Evolutionary conservation across 2,113 vertebrate genomes (phyloP).

Genomic region (Cololabis saira): DNA sequence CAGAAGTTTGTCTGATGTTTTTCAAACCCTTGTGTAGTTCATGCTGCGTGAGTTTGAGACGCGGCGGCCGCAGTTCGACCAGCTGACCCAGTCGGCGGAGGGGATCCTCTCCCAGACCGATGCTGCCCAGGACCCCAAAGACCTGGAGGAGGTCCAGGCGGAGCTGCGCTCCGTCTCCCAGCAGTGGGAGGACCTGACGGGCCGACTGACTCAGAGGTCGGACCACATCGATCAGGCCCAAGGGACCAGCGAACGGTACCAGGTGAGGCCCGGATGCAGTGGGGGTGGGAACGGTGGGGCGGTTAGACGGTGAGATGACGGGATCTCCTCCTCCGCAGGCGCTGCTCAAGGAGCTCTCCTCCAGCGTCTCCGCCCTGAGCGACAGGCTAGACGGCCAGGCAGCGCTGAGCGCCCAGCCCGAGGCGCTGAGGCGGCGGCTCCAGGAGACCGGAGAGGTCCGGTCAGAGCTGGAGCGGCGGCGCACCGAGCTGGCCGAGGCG

Average conservation of each 20-base stretch:
- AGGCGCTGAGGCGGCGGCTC: slow-evolving; percentile 90
- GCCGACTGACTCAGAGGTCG: slow-evolving; percentile 87
- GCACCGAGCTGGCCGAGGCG: slow-evolving; percentile 86
- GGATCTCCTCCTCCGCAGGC: slow-evolving; percentile 53
- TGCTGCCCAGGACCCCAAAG: slow-evolving; percentile 82
- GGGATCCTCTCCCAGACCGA: slow-evolving; percentile 87
- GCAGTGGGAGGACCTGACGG: slow-evolving; percentile 90
- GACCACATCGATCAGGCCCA: slow-evolving; percentile 91
- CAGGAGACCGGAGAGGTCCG: slow-evolving; percentile 96
- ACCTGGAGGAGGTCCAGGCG: slow-evolving; percentile 83
- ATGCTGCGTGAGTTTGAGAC: slow-evolving; percentile 99
- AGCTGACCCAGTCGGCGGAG: slow-evolving; percentile 91
- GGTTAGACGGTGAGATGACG: not conserved
- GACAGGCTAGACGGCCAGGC: slow-evolving; percentile 88
- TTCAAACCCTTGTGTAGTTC: slow-evolving; percentile 80
- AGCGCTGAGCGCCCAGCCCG: slow-evolving; percentile 90
- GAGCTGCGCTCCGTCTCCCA: slow-evolving; percentile 88
- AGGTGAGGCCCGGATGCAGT: slow-evolving; percentile 53
- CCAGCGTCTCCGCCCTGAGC: slow-evolving; percentile 85
- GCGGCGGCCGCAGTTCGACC: slow-evolving; percentile 90
- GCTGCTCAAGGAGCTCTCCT: slow-evolving; percentile 86
- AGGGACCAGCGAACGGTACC: slow-evolving; percentile 91
- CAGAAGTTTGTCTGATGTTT: too few species aligned
- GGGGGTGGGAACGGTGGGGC: not conserved
- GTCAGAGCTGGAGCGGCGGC: slow-evolving; percentile 89